Conservation (phyloP, 1,140 invertebrate genomes). For the Drosophila paulistorum region DNA sequence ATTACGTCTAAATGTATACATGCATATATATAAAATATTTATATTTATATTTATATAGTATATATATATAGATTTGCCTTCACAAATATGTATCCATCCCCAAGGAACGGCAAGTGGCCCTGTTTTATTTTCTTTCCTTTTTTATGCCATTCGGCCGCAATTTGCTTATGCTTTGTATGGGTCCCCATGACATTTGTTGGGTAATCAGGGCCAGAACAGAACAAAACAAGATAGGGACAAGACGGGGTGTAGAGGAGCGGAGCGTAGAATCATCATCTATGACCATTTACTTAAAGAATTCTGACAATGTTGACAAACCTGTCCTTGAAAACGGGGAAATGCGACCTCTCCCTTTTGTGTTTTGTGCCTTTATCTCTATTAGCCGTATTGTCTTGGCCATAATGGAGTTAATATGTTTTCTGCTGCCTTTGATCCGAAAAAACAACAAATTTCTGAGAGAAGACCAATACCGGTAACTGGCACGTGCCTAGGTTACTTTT, state of each 20-base stretch:
- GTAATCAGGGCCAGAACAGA: slow-evolving; percentile 64
- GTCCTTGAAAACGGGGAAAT: slow-evolving; percentile 47
- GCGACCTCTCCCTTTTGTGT: slow-evolving; percentile 1
- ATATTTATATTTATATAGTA: background rate
- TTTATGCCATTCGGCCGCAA: slow-evolving; percentile 53
- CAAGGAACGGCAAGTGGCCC: slow-evolving; percentile 61
- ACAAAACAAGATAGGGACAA: slow-evolving; percentile 30
- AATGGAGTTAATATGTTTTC: slow-evolving; percentile 74
- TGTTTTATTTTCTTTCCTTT: slow-evolving; percentile 25
- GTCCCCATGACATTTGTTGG: slow-evolving; percentile 61
- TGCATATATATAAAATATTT: background rate
- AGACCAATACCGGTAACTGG: slow-evolving; percentile 18
- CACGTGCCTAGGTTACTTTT: slow-evolving; percentile 28
- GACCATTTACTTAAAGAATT: slow-evolving; percentile 48
- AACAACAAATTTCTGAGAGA: slow-evolving; percentile 17
- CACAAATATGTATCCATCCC: slow-evolving; percentile 42
- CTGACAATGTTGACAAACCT: slow-evolving; percentile 73
- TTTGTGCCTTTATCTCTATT: slow-evolving; percentile 48
- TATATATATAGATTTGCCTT: slow-evolving; percentile 35
- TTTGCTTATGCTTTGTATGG: slow-evolving; percentile 50
- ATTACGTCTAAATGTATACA: slow-evolving; percentile 22
- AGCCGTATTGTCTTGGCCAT: slow-evolving; percentile 69
- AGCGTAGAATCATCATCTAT: slow-evolving; percentile 39
- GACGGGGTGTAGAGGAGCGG: background rate
- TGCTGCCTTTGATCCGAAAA: slow-evolving; percentile 67